Evolutionary conservation across 2,797 vertebrate species (phyloP), one percentile per base, ranked within the genome.

Genomic region (Ctenopoma kingsleyae): DNA sequence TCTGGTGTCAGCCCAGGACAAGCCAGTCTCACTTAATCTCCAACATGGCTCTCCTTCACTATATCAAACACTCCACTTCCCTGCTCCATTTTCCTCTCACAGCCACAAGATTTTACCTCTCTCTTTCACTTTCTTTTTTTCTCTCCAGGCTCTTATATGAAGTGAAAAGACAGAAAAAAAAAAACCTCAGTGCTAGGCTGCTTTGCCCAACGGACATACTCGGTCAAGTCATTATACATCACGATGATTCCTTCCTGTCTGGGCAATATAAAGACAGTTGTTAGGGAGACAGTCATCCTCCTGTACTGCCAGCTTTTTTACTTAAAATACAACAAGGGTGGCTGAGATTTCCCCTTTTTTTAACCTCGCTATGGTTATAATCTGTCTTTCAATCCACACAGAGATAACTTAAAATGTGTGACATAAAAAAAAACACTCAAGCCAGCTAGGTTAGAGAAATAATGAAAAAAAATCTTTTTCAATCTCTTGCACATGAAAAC

Each of bases 151-250:
- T 46, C 46, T 78, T 59, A 63, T 67, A 51, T 40, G 70, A 85
- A 73, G 68, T 38, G 66, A 85, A 89, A 83, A 82, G 69, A 78
- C 63, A 54, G 65, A 71, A 71, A 58, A 60, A 46, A 72, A 80
- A 64, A 85, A 88, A 67, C 71, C 66, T 72, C 67, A 41, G 59
- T 53, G 65, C 71, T 53, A 46, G 55, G 76, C 59, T 79, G 76
- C 76, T 84, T 80, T 78, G 81, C 84, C 85, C 83, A 81, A 84
- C 84, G 79, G 82, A 87, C 67, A 72, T 44, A 60, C 51, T 80
- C 70, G 48, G 65, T 89, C 87, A 79, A 85, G 87, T 90, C 80
- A 87, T 88, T 90, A 86, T 89, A 84, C 86, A 82, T 88, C 87
- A 84, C 54, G 50, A 68, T 77, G 80, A 87, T 78, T 89, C 66